phyloP scores from a whole-genome alignment of 2,888 invertebrate species.

The Pteria penguin region DNA sequence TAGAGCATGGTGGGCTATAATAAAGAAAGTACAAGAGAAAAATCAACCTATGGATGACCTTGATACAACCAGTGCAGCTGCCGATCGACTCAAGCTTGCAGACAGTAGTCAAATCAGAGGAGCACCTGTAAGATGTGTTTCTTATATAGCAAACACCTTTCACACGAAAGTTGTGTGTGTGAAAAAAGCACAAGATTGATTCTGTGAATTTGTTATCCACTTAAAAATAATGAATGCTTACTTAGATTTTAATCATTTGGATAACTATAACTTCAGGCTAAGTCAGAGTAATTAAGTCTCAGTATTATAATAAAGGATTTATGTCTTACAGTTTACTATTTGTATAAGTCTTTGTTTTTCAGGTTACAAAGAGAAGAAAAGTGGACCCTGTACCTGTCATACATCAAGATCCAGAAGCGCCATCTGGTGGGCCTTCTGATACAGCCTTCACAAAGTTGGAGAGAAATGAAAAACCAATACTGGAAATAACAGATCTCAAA shows the following conservation, averaged over 20 bases:
- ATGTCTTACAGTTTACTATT: neutral
- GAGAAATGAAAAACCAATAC: constrained; percentile 56
- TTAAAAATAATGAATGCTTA: too few species aligned
- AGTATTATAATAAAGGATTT: too few species aligned
- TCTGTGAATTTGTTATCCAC: neutral
- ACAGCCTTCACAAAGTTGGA: constrained; percentile 32
- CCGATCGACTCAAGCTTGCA: constrained; percentile 49
- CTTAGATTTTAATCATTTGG: too few species aligned
- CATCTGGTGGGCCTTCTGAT: constrained; percentile 43
- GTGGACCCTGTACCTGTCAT: constrained; percentile 57
- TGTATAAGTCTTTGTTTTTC: neutral
- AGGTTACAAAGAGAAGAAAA: constrained; percentile 56
- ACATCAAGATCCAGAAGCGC: constrained; percentile 47
- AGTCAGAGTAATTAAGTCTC: too few species aligned
- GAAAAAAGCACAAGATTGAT: too few species aligned
- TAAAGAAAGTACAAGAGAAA: constrained; percentile 59
- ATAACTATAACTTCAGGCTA: too few species aligned
- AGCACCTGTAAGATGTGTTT: constrained; percentile 41
- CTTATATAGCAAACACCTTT: too few species aligned
- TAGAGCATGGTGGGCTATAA: constrained; percentile 60
- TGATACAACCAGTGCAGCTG: constrained; percentile 39
- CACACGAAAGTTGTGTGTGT: too few species aligned
- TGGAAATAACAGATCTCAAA: constrained; percentile 66
- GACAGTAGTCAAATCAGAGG: constrained; percentile 23
- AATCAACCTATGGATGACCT: constrained; percentile 19